Conservation (phyloP, 2,797 vertebrate genomes). For the Bradypodion pumilum region DNA sequence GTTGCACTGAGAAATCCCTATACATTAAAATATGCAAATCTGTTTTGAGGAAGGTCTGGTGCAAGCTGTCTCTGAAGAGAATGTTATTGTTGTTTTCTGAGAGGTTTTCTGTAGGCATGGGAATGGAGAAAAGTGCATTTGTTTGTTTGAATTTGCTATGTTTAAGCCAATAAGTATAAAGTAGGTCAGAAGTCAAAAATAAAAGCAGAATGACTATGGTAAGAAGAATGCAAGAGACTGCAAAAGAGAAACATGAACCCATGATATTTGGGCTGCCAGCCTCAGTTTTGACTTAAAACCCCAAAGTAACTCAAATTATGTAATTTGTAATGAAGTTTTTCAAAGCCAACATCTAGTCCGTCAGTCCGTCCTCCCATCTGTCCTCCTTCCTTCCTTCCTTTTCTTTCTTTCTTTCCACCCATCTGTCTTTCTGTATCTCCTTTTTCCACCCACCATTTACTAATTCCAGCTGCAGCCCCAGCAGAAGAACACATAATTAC, state of each 20-base stretch:
- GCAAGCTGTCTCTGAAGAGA: slow-evolving; percentile 23
- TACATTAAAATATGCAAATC: slow-evolving; percentile 35
- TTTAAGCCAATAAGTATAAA: slow-evolving; percentile 38
- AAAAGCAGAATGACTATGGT: slow-evolving; percentile 30
- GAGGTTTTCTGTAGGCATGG: slow-evolving; percentile 15
- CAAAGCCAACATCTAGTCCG: not conserved
- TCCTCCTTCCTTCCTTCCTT: not conserved
- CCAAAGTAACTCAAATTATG: not conserved
- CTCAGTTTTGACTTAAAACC: slow-evolving; percentile 2
- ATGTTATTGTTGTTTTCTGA: not conserved
- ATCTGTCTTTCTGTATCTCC: not conserved
- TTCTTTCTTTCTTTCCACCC: not conserved
- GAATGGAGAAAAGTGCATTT: not conserved
- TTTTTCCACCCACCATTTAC: no score
- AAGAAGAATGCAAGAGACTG: slow-evolving; percentile 20
- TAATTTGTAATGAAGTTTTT: not conserved
- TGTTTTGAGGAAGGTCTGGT: slow-evolving; percentile 19
- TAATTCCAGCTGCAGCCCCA: no score
- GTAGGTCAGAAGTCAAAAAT: slow-evolving; percentile 38
- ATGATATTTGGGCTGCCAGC: not conserved
- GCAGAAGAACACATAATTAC: no score
- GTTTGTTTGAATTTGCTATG: slow-evolving; percentile 27
- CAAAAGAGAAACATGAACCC: not conserved
- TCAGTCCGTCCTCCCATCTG: no score
- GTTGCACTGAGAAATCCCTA: slow-evolving; percentile 20